phyloP scores from a whole-genome alignment of 2,797 vertebrate species.

The Paguma larvata region DNA sequence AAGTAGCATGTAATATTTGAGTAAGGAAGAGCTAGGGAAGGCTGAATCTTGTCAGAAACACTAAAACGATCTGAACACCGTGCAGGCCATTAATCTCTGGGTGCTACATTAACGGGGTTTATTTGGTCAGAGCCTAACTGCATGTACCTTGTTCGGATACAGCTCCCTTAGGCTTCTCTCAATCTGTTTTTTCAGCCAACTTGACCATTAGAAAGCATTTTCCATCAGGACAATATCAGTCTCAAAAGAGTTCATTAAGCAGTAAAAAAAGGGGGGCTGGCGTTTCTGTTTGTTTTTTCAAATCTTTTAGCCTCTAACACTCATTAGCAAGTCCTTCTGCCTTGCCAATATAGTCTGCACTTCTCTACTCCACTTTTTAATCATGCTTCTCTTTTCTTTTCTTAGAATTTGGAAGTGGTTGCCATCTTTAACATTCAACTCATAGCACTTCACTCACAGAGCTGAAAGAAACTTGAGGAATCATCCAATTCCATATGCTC shows the following conservation, averaged over 20 bases:
- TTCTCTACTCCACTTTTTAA: background rate
- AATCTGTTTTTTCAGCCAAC: background rate
- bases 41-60: constrained; percentile 41
- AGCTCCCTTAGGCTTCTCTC: background rate
- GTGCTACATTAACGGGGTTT: background rate
- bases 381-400: background rate
- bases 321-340: constrained; percentile 37
- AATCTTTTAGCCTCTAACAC: background rate
- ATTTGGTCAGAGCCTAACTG: background rate
- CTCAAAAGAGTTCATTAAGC: constrained; percentile 43
- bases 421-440: constrained; percentile 56
- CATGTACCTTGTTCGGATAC: background rate
- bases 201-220: constrained; percentile 2
- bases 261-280: background rate
- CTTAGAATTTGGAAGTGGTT: constrained; percentile 36
- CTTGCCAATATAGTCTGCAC: background rate
- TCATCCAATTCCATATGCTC: constrained; percentile 20
- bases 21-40: background rate
- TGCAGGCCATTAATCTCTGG: background rate
- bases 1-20: background rate
- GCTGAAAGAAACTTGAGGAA: constrained; percentile 54
- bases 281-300: background rate
- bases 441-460: background rate
- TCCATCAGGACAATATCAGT: background rate
- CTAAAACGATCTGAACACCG: background rate